Conservation (phyloP, 2,113 vertebrate species). For the Sakesphorus luctuosus region DNA sequence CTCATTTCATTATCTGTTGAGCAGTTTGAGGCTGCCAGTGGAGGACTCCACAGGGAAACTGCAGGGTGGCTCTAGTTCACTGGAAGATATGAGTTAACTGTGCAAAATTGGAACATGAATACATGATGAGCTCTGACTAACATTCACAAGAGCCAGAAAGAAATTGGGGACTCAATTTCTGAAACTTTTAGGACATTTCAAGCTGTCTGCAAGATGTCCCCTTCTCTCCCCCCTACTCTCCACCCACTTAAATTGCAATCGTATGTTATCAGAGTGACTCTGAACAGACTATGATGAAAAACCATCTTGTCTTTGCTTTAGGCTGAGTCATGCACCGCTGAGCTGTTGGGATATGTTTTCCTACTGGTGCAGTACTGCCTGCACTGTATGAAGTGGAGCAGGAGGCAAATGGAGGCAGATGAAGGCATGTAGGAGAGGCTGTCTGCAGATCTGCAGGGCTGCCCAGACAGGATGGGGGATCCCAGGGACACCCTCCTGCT, state of each 20-base stretch:
- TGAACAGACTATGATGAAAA: rapidly evolving
- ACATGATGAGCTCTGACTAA: background rate
- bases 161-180: background rate
- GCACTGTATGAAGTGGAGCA: rapidly evolving
- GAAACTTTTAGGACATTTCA: constrained; percentile 18
- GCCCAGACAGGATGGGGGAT: rapidly evolving
- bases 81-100: background rate
- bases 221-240: background rate
- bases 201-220: constrained; percentile 20
- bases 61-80: background rate
- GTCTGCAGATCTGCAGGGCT: background rate
- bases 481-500: no score
- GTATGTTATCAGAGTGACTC: constrained; percentile 17
- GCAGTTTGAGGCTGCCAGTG: background rate
- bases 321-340: background rate
- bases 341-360: background rate
- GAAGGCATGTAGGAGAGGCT: background rate
- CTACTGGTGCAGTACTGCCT: background rate
- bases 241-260: constrained; percentile 44
- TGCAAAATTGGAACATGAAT: background rate
- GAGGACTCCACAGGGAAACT: background rate
- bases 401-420: background rate
- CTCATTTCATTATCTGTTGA: background rate
- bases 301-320: background rate
- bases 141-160: background rate